Conservation (phyloP, 1,140 invertebrate genomes). For the Pseudomyrmex concolor region DNA sequence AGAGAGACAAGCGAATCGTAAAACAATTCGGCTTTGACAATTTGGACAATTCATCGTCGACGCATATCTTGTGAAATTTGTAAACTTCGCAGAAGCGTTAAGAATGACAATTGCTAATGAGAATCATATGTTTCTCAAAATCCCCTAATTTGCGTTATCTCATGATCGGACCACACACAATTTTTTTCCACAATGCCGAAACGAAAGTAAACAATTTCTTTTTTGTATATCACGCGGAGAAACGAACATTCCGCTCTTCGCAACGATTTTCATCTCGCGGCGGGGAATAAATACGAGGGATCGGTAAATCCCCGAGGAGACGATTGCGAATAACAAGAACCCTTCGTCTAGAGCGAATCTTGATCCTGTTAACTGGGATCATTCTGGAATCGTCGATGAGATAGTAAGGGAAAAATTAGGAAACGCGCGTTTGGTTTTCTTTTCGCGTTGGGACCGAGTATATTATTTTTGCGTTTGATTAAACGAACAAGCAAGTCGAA, state of each 20-base stretch:
- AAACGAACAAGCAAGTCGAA: neutral
- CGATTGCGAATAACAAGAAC: slow-evolving; percentile 77
- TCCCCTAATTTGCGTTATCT: neutral
- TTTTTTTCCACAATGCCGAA: neutral
- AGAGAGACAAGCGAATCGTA: slow-evolving; percentile 23
- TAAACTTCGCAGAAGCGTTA: slow-evolving; percentile 3
- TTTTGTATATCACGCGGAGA: slow-evolving; percentile 54
- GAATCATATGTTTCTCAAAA: too few relatives aligned
- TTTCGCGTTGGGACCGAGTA: slow-evolving; percentile 38
- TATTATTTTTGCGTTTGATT: slow-evolving; percentile 41
- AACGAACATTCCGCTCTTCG: slow-evolving; percentile 63
- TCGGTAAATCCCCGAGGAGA: slow-evolving; percentile 72
- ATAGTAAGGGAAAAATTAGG: slow-evolving; percentile 67
- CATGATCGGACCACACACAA: neutral
- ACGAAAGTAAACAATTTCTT: slow-evolving; percentile 52
- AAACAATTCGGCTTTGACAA: slow-evolving; percentile 43
- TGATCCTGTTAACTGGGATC: slow-evolving; percentile 80
- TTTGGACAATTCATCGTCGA: slow-evolving; percentile 12
- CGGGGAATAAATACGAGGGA: slow-evolving; percentile 59
- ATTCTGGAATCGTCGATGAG: slow-evolving; percentile 66
- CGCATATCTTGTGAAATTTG: neutral
- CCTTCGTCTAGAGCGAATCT: slow-evolving; percentile 73
- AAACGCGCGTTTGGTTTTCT: slow-evolving; percentile 59
- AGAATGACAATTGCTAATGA: neutral
- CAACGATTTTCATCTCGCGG: slow-evolving; percentile 57